These are phyloP conservation scores for Poecilia wingei DNA, from an alignment of 2,797 vertebrate species.

Conservation along the genomic window DNA sequence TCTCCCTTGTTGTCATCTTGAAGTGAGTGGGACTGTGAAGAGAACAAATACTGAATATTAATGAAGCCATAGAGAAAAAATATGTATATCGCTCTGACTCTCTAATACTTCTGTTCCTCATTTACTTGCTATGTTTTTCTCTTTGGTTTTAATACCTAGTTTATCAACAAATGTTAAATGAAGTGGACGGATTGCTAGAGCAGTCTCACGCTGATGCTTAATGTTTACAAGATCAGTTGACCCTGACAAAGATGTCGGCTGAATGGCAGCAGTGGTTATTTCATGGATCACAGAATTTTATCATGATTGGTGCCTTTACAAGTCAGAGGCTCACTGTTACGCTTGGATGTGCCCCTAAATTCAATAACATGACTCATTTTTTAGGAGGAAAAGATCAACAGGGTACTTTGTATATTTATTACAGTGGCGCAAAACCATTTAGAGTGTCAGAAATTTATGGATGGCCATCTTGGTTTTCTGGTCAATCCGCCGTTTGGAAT, in stretches of 20 bases:
- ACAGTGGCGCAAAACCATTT: background rate
- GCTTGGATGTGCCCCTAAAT: constrained; percentile 6
- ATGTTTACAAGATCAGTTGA: constrained; percentile 49
- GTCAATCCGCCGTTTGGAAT: background rate
- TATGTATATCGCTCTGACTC: constrained; percentile 55
- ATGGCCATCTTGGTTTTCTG: background rate
- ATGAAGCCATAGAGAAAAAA: constrained; percentile 71
- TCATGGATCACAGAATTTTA: constrained; percentile 32
- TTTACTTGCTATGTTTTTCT: constrained; percentile 43
- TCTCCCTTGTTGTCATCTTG: constrained; percentile 62
- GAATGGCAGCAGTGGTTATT: constrained; percentile 34
- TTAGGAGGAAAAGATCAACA: constrained; percentile 4
- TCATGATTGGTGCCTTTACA: constrained; percentile 10
- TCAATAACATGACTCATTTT: constrained; percentile 12
- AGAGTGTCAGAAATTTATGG: background rate
- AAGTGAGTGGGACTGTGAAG: constrained; percentile 68
- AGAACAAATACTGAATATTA: constrained; percentile 79
- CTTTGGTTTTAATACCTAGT: constrained; percentile 37
- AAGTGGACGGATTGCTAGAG: constrained; percentile 24
- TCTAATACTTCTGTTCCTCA: constrained; percentile 51
- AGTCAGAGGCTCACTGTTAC: constrained; percentile 2
- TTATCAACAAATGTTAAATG: constrained; percentile 48
- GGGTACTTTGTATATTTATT: constrained; percentile 3
- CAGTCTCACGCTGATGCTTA: constrained; percentile 24
- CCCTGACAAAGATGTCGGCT: constrained; percentile 35